These are phyloP conservation scores for Acrobeloides nanus DNA, from an alignment of 2,888 invertebrate species.

Conservation along the genomic window DNA sequence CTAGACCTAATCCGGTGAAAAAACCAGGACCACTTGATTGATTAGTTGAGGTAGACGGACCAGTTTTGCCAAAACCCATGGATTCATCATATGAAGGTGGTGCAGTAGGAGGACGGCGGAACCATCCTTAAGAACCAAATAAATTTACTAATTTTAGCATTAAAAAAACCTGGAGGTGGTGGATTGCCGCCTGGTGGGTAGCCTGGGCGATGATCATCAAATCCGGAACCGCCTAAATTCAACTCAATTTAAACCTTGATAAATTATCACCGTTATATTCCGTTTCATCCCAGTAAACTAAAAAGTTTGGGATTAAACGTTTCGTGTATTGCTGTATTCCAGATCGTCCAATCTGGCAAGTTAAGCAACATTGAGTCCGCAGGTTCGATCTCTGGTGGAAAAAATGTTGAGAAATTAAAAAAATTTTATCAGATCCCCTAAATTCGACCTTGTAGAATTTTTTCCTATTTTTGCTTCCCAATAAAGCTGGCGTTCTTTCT, in stretches of 20 bases:
- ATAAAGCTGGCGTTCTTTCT: too few relatives aligned
- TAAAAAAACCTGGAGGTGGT: conserved; percentile 26
- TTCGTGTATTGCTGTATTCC: too few relatives aligned
- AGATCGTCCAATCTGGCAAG: too few relatives aligned
- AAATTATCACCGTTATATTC: neutral
- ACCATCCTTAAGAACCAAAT: conserved; percentile 11
- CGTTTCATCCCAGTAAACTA: too few relatives aligned
- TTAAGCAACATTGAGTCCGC: too few relatives aligned
- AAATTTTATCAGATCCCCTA: too few relatives aligned
- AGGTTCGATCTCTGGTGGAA: too few relatives aligned
- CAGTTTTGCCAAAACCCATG: conserved; percentile 2
- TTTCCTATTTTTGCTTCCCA: too few relatives aligned
- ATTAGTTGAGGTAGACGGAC: conserved; percentile 8
- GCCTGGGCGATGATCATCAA: conserved; percentile 9
- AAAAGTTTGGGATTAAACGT: too few relatives aligned
- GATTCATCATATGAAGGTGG: conserved; percentile 36
- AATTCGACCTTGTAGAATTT: too few relatives aligned
- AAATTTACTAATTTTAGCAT: too few relatives aligned
- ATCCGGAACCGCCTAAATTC: neutral
- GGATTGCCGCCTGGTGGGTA: conserved; percentile 21
- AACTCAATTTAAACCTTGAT: neutral
- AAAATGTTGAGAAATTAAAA: too few relatives aligned
- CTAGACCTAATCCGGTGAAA: conserved; percentile 38
- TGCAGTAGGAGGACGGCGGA: conserved; percentile 16
- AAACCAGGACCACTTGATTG: conserved; percentile 9